Conservation (phyloP, 2,888 invertebrate species). For the Rhogogaster chlorosoma region DNA sequence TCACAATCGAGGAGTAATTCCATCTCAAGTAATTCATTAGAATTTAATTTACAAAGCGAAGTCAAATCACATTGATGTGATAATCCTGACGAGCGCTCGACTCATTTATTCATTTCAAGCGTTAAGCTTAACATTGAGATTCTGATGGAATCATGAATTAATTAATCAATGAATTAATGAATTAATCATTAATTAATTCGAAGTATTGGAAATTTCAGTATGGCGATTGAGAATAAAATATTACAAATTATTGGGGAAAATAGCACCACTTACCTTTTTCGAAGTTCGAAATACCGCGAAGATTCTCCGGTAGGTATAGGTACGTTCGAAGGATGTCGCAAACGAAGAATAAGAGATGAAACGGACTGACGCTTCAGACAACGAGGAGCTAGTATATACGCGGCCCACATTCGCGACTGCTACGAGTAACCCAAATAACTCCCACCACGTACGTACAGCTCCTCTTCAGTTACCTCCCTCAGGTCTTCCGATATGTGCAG, state of each 20-base stretch:
- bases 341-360: slow-evolving; percentile 64
- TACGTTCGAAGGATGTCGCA: neutral
- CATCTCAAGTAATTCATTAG: neutral
- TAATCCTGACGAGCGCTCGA: neutral
- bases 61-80: neutral
- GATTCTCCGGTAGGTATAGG: neutral
- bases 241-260: neutral
- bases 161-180: too few relatives aligned
- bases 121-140: neutral
- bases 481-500: neutral
- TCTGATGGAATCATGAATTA: neutral
- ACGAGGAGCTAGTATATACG: slow-evolving; percentile 75
- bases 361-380: slow-evolving; percentile 73
- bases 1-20: neutral
- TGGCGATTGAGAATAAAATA: neutral
- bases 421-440: slow-evolving; percentile 77
- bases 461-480: slow-evolving; percentile 16
- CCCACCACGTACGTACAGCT: slow-evolving; percentile 65
- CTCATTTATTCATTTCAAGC: neutral
- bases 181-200: neutral
- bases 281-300: neutral
- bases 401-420: slow-evolving; percentile 76
- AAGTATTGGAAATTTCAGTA: neutral
- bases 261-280: neutral
- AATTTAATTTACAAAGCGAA: neutral